Evolutionary conservation across 1,140 invertebrate species (phyloP).

Genomic region (Brachionus asplanchnoidis): DNA sequence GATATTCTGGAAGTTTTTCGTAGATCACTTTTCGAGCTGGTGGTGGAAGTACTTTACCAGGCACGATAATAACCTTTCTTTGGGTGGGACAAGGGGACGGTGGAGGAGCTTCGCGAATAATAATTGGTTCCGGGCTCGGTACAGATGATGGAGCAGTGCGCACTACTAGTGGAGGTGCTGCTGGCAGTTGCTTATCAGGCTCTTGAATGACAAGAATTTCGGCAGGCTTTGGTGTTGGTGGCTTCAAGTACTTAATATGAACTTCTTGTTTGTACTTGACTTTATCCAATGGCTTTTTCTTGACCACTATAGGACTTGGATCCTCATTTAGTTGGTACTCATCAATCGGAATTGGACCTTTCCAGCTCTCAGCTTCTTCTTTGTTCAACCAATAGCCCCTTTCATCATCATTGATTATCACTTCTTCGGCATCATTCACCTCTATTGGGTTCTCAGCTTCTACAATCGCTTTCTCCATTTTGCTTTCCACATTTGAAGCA

Average conservation of each 20-base stretch:
- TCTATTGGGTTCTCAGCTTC: conserved; percentile 12
- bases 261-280: conserved; percentile 34
- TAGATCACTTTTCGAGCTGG: conserved; percentile 22
- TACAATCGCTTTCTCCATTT: conserved; percentile 14
- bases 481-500: not conserved
- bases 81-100: not conserved
- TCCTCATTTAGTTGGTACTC: conserved; percentile 19
- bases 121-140: conserved; percentile 7
- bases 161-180: conserved; percentile 33
- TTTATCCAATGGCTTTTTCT: conserved; percentile 38
- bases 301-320: conserved; percentile 10
- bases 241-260: conserved; percentile 26
- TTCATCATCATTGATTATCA: conserved; percentile 10
- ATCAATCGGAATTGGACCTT: conserved; percentile 21
- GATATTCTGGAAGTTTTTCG: conserved; percentile 25
- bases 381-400: conserved; percentile 25
- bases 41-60: conserved; percentile 33
- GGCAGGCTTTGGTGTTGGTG: conserved; percentile 5
- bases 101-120: conserved; percentile 32
- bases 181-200: conserved; percentile 12
- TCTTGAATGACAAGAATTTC: conserved; percentile 29
- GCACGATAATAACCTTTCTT: not conserved
- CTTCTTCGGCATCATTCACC: conserved; percentile 1
- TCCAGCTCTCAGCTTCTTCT: conserved; percentile 19
- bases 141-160: not conserved